Evolutionary conservation across 2,113 vertebrate species (phyloP), one percentile per base, ranked within the genome.

Genomic region (Nicator chloris): DNA sequence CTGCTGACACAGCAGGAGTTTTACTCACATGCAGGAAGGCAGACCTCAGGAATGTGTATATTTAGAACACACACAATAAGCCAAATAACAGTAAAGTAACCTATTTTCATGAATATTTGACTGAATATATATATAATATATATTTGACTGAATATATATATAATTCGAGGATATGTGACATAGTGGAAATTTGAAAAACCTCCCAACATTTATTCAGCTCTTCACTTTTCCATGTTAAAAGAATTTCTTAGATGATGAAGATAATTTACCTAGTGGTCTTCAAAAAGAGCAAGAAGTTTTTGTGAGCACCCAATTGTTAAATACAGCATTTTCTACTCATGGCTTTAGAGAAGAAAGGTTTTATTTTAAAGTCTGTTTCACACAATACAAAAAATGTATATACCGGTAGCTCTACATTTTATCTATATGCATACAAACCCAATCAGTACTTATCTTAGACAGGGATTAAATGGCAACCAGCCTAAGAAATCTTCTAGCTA

Each of bases 351-450:
- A 93, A 90, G 18, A 93, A 84, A 86, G 23, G 15, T 76, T 96
- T 96, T 95, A 95, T 96, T 97, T 96, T 91, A 57, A 90, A 78
- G n/a, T 92, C 72, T 88, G 39, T 80, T 92, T 95, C 82, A 92
- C 83, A 81, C 40, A 64, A 35, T 91, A 96, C 90, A 96, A 92
- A 39, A 53, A 60, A 30, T 13, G 33, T 85, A 71, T 68, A 64
- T 76, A 91, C 45, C 63, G 66, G 75, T 59, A 92, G 30, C 54
- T 72, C 91, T 90, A 86, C 39, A 75, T 59, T 28, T 96, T 65
- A 68, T 28, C 63, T 86, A 63, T 56, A 77, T 22, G 47, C 59
- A 91, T 76, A 66, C 88, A 96, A 93, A 94, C n/a, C n/a, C 7
- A 94, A 68, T 73, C 82, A 65, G 20, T 69, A 60, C 30, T 66